Evolutionary conservation across 2,113 vertebrate genomes (phyloP).

Genomic region (Platycercus adscitus): DNA sequence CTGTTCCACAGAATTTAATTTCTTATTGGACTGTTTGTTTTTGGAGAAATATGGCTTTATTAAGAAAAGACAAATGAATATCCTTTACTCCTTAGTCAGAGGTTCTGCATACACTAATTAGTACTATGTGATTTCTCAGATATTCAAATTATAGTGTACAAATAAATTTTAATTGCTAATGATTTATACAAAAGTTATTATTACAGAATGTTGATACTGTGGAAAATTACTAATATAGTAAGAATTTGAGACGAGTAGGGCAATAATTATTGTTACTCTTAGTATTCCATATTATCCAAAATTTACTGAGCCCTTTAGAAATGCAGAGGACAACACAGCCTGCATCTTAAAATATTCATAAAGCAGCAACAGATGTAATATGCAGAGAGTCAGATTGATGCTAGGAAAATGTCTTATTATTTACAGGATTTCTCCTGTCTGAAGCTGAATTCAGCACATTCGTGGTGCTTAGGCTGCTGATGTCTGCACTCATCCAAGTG

Average conservation of each 20-base stretch:
- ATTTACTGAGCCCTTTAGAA: neutral
- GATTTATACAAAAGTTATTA: constrained; percentile 39
- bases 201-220: constrained; percentile 18
- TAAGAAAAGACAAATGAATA: constrained; percentile 12
- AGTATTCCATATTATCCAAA: constrained; percentile 9
- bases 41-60: constrained; percentile 1
- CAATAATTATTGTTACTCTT: neutral
- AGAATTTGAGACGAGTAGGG: constrained; percentile 12
- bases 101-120: constrained; percentile 2
- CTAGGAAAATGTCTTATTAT: constrained; percentile 2
- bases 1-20: neutral
- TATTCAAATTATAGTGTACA: constrained; percentile 43
- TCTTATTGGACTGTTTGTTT: neutral
- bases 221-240: constrained; percentile 7
- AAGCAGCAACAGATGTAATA: neutral
- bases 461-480: neutral
- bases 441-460: neutral
- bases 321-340: neutral
- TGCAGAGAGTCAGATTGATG: neutral
- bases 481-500: neutral
- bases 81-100: neutral
- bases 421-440: neutral
- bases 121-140: neutral
- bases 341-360: neutral
- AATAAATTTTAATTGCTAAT: constrained; percentile 59